Evolutionary conservation across 2,113 vertebrate genomes (phyloP).

Genomic region (Zonotrichia leucophrys): DNA sequence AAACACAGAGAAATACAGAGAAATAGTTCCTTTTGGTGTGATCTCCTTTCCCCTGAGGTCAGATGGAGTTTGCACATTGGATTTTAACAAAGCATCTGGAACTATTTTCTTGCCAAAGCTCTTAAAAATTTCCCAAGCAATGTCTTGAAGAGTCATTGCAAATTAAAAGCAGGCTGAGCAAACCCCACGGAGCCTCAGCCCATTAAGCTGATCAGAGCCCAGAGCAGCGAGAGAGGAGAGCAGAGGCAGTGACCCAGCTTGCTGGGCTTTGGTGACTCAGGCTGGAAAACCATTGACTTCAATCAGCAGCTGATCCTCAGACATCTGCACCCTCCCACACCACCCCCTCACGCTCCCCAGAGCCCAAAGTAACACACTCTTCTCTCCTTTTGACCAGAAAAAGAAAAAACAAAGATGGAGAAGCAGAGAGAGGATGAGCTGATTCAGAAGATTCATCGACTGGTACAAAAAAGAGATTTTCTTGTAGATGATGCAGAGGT

Average conservation of each 20-base stretch:
- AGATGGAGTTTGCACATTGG: neutral
- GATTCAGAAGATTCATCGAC: conserved; percentile 94
- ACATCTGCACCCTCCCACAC: neutral
- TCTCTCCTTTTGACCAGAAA: conserved; percentile 77
- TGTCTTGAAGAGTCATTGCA: neutral
- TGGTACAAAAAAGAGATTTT: conserved; percentile 98
- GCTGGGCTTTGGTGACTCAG: neutral
- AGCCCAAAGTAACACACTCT: neutral
- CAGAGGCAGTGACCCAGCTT: neutral
- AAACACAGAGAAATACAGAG: neutral
- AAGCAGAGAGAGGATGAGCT: conserved; percentile 91
- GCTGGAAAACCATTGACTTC: neutral
- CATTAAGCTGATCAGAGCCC: neutral
- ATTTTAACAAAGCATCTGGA: neutral
- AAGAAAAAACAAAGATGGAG: conserved; percentile 88
- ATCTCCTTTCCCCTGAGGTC: neutral
- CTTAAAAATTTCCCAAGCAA: neutral
- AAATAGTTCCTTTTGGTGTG: neutral
- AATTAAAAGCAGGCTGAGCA: neutral
- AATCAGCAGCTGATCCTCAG: neutral
- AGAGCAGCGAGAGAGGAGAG: neutral
- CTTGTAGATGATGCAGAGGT: conserved; percentile 97
- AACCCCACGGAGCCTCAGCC: neutral
- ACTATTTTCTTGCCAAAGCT: neutral
- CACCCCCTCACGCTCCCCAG: neutral